Evolutionary conservation across 2,797 vertebrate genomes (phyloP).

Genomic region (Phoebastria nigripes): DNA sequence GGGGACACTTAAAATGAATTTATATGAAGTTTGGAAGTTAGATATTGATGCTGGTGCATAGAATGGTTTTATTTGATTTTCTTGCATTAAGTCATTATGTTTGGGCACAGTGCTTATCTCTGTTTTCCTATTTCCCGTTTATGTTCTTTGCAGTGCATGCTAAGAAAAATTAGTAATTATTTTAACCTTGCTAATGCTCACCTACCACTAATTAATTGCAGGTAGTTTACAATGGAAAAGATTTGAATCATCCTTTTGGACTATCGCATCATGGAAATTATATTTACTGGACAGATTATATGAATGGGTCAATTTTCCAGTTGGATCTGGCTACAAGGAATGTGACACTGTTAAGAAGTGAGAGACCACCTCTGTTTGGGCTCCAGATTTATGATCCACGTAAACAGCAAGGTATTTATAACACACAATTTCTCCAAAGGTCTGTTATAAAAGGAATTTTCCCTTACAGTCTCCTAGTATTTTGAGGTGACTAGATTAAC

Average conservation of each 20-base stretch:
- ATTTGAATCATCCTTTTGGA: conserved; percentile 97
- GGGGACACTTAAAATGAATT: not conserved
- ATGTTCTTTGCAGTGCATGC: not conserved
- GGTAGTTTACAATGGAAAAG: conserved; percentile 94
- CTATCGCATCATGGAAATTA: conserved; percentile 91
- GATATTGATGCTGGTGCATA: not conserved
- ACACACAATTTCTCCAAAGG: not conserved
- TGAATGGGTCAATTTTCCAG: conserved; percentile 98
- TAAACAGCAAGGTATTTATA: conserved; percentile 90
- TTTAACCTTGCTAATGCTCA: not conserved
- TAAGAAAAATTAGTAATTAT: not conserved
- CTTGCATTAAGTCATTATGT: not conserved
- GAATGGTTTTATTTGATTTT: not conserved
- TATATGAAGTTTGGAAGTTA: not conserved
- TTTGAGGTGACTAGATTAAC: not conserved
- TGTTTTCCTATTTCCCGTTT: not conserved
- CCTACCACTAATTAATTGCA: conserved; percentile 64
- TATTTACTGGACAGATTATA: conserved; percentile 99
- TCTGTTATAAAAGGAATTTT: not conserved
- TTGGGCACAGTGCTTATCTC: not conserved
- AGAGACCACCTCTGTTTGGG: conserved; percentile 93
- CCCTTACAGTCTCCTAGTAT: not conserved
- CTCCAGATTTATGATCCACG: conserved; percentile 92
- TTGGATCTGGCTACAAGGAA: conserved; percentile 86
- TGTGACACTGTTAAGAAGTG: conserved; percentile 88